phyloP scores from a whole-genome alignment of 1,140 invertebrate species.

The Streblospio benedicti region DNA sequence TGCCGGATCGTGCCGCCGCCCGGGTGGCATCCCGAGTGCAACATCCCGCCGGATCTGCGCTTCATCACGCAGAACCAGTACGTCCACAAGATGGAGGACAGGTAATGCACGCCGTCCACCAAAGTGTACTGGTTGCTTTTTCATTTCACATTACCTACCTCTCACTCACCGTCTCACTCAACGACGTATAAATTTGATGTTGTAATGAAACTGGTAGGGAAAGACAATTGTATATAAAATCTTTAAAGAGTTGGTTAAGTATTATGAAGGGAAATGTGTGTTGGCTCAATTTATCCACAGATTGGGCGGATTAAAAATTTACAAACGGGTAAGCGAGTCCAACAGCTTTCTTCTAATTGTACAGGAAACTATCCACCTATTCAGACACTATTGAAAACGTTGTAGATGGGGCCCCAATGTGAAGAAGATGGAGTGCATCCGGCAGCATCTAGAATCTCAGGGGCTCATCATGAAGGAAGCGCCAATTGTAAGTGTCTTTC shows the following conservation, averaged over 20 bases:
- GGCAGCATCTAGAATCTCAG: constrained; percentile 70
- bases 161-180: too few species aligned
- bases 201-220: too few species aligned
- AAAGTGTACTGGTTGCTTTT: background rate
- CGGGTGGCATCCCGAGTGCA: constrained; percentile 74
- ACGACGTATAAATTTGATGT: too few species aligned
- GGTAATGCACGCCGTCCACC: constrained; percentile 21
- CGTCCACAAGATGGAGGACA: constrained; percentile 73
- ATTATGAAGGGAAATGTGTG: too few species aligned
- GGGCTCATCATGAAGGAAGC: constrained; percentile 65
- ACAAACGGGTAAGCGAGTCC: too few species aligned
- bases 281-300: too few species aligned
- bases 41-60: constrained; percentile 71
- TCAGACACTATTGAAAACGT: constrained; percentile 4
- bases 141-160: too few species aligned
- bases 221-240: too few species aligned
- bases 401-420: constrained; percentile 78
- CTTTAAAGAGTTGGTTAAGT: too few species aligned
- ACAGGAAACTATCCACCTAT: background rate
- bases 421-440: constrained; percentile 75
- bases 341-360: too few species aligned
- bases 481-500: constrained; percentile 58
- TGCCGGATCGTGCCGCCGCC: constrained; percentile 80
- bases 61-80: constrained; percentile 88
- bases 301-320: too few species aligned